These are phyloP conservation scores for Gila orcuttii DNA, from an alignment of 2,113 vertebrate genomes.

Conservation along the genomic window DNA sequence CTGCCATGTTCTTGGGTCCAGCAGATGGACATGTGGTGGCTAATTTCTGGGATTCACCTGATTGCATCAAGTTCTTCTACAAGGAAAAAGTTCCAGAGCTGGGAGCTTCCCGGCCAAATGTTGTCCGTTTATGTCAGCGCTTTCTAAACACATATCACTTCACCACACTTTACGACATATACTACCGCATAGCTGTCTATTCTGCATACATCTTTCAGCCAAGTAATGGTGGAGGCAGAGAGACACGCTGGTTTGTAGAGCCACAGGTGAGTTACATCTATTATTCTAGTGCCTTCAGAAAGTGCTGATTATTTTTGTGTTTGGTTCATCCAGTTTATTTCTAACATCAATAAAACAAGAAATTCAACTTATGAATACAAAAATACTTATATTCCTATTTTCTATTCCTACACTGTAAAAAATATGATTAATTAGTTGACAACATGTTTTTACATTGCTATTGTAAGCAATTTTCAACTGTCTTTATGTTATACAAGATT, in stretches of 20 bases:
- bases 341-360: neutral
- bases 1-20: neutral
- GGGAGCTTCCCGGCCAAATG: constrained; percentile 55
- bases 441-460: too few species aligned
- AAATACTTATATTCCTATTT: neutral
- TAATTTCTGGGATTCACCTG: constrained; percentile 64
- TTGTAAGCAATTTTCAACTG: too few species aligned
- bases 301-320: neutral
- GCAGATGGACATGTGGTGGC: constrained; percentile 48
- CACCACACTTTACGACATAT: constrained; percentile 76
- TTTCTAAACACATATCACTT: constrained; percentile 70
- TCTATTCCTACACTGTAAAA: neutral
- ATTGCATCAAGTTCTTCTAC: constrained; percentile 73
- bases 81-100: constrained; percentile 67
- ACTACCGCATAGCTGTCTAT: constrained; percentile 72
- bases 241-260: constrained; percentile 76
- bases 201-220: constrained; percentile 73
- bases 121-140: constrained; percentile 69
- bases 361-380: neutral
- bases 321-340: neutral
- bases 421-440: too few species aligned
- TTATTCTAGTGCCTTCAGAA: neutral
- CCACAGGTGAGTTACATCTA: constrained; percentile 69
- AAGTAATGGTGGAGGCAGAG: constrained; percentile 73
- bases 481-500: too few species aligned